A percentile compares a stretch with the other conserved stretches of the same genome.
Evolutionary conservation across 2,888 invertebrate genomes (phyloP).

Genomic region (Stratiomys singularior): DNA sequence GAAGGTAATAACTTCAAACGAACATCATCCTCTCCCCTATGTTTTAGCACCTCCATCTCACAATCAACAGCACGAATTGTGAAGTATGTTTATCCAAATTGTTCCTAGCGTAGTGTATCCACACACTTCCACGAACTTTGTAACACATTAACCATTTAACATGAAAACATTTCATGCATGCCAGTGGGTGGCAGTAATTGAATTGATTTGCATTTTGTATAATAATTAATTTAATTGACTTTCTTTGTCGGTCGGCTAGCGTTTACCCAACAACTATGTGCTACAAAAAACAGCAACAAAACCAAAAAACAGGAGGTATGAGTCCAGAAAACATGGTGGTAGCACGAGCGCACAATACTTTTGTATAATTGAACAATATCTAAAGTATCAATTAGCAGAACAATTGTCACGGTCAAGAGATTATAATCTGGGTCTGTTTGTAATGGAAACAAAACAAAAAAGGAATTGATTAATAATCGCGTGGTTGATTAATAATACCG

Average conservation of each 20-base stretch:
- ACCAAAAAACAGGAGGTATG: too few species aligned
- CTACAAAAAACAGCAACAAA: too few species aligned
- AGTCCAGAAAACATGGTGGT: background rate
- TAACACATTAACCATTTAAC: background rate
- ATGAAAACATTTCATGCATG: background rate
- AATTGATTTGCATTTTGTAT: constrained; percentile 41
- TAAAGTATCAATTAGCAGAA: constrained; percentile 8
- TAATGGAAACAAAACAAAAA: too few species aligned
- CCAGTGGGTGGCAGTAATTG: constrained; percentile 1
- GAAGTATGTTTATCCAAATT: too few species aligned
- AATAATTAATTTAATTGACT: constrained; percentile 43
- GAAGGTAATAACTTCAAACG: too few species aligned
- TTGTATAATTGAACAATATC: background rate
- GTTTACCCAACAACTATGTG: background rate
- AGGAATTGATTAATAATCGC: too few species aligned
- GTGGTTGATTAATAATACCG: too few species aligned
- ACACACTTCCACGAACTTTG: background rate
- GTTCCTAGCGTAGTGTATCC: too few species aligned
- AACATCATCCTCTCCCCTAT: too few species aligned
- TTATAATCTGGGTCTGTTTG: background rate
- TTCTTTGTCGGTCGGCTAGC: constrained; percentile 32
- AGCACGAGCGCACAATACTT: background rate
- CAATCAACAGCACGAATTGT: too few species aligned
- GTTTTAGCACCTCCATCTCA: too few species aligned
- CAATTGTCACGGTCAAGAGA: constrained; percentile 28